phyloP scores from a whole-genome alignment of 2,797 vertebrate species.

The Loris lydekkerianus region DNA sequence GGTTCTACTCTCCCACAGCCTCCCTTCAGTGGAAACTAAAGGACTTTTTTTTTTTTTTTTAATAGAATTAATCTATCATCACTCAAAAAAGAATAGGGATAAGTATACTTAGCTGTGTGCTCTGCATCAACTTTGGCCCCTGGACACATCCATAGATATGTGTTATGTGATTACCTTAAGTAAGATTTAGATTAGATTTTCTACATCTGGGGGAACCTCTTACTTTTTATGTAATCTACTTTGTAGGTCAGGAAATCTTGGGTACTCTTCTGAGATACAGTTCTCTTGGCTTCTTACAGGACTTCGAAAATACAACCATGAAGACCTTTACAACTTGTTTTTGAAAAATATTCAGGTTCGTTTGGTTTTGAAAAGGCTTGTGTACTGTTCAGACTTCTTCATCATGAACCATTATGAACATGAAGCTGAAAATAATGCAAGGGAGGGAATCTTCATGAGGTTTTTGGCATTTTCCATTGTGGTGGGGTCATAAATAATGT shows the following conservation, averaged over 20 bases:
- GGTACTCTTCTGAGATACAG: background rate
- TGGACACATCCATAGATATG: background rate
- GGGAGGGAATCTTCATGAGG: slow-evolving; percentile 76
- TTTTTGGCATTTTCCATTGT: slow-evolving; percentile 78
- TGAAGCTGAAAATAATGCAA: slow-evolving; percentile 67
- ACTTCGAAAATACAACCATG: background rate
- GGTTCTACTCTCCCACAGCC: background rate
- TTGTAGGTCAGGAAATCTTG: background rate
- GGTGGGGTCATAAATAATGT: slow-evolving; percentile 70
- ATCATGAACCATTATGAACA: slow-evolving; percentile 61
- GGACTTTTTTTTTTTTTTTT: background rate
- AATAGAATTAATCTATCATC: background rate
- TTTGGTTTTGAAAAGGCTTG: slow-evolving; percentile 51
- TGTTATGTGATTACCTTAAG: background rate
- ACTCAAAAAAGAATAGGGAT: background rate
- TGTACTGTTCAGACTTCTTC: slow-evolving; percentile 41
- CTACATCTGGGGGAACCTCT: background rate
- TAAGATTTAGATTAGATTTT: slow-evolving; percentile 8
- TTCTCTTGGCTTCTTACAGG: background rate
- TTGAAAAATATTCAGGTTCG: slow-evolving; percentile 33
- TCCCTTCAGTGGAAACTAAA: background rate
- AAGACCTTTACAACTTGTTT: background rate
- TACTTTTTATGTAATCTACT: background rate
- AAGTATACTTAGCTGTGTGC: background rate
- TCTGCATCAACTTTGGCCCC: background rate